Conservation (phyloP, 2,113 vertebrate genomes). For the Oncorhynchus keta region DNA sequence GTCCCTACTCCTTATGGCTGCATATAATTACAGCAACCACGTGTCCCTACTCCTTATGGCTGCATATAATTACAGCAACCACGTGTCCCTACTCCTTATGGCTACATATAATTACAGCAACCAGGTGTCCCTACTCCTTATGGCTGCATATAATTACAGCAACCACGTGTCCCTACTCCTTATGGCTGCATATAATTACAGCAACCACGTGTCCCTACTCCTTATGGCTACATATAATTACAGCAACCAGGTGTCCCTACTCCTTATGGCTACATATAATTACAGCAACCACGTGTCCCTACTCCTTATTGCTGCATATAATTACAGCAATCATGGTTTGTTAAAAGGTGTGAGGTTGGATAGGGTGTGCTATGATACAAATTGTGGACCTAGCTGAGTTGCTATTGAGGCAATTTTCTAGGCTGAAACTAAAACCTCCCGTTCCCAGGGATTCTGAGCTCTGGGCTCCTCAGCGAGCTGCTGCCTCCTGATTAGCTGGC, state of each 20-base stretch:
- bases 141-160: not conserved
- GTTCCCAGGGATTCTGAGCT: slow-evolving; percentile 22
- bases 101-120: not conserved
- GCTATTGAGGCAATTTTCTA: not conserved
- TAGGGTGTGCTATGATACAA: not conserved
- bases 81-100: too few species aligned
- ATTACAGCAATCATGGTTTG: not conserved
- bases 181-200: not conserved
- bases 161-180: not conserved
- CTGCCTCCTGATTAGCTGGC: slow-evolving; percentile 39
- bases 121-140: not conserved
- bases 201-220: not conserved
- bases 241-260: not conserved
- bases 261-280: not conserved
- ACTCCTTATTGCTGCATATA: not conserved
- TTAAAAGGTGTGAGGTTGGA: not conserved
- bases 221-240: not conserved
- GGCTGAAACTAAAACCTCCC: slow-evolving; percentile 4
- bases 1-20: not conserved
- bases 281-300: not conserved
- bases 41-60: not conserved
- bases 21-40: not conserved
- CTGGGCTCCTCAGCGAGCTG: slow-evolving; percentile 14
- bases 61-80: not conserved
- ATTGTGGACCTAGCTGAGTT: not conserved